Evolutionary conservation across 2,888 invertebrate species (phyloP), one percentile per base, ranked within the genome.

Genomic region (Hofmannophila pseudospretella): DNA sequence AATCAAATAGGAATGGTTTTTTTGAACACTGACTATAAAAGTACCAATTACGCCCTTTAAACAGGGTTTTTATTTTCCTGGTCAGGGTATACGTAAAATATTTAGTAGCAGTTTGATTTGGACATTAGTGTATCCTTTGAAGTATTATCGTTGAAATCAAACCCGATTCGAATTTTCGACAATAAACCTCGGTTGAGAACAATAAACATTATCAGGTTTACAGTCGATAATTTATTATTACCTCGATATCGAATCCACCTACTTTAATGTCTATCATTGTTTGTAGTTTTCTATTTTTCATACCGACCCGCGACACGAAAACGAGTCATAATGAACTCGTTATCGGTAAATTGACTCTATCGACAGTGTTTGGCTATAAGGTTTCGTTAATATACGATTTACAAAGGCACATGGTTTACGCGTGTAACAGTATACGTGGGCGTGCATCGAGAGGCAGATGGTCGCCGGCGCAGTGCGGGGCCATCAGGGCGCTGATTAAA

Each of bases 401-500:
- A 36, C 39, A 16, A 32, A 22, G 30, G 19, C 37, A 41, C 31
- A 26, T 37, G 31, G 31, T 34, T 32, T 34, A 29, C 13, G 30
- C 31, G 34, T 38, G 82, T 78, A 84, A 82, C 69, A 51, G 53
- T 63, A 84, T 81, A 76, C 63, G 78, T 74, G 81, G 85, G 85
- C 82, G 85, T 79, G 56, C 61, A 66, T 63, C 55, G 65, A 62
- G 58, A 52, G 67, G 70, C 85, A 86, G 79, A 84, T 86, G 84
- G 73, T 69, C 67, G 67, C 57, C 52, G 52, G 45, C 49, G 42
- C 23, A 16, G 23, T 23, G n/a, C 23, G 23, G 56, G 55, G 62
- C 55, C 60, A 64, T 74, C 68, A 69, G 64, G 71, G 70, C 68
- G 74, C 73, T 82, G 84, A 85, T 86, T 84, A 86, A 84, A 86